Percentiles rank a stretch among this genome's conserved stretches.
Conservation (phyloP, 1,140 invertebrate genomes). For the Ceratitis capitata region DNA sequence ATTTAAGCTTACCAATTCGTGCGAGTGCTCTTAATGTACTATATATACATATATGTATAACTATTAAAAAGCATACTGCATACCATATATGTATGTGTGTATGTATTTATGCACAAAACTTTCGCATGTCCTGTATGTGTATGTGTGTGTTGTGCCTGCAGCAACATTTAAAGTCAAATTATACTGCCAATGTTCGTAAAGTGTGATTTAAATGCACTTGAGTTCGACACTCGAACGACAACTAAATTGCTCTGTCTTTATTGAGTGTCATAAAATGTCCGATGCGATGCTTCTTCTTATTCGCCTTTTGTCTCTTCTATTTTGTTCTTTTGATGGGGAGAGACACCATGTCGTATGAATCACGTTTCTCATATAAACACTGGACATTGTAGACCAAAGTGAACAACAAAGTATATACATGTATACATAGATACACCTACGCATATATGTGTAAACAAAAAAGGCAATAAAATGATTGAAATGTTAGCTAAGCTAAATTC, state of each 20-base stretch:
- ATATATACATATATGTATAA: not conserved
- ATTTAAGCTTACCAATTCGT: not conserved
- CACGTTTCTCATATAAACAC: conserved; percentile 30
- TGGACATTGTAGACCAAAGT: not conserved
- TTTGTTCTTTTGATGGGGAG: no score
- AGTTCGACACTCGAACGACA: conserved; percentile 35
- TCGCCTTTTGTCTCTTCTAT: no score
- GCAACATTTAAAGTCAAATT: conserved; percentile 35
- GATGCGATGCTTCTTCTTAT: not conserved
- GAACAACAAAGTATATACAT: not conserved
- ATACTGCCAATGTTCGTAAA: conserved; percentile 5
- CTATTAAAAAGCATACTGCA: not conserved
- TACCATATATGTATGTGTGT: not conserved
- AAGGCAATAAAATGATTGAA: no score
- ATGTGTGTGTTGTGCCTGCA: not conserved
- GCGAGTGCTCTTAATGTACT: conserved; percentile 7
- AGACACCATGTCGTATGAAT: not conserved
- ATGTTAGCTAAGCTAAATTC: not conserved
- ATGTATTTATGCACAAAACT: not conserved
- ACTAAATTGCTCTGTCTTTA: conserved; percentile 38
- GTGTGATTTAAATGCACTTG: conserved; percentile 33
- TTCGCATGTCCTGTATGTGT: not conserved
- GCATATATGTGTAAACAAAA: not conserved
- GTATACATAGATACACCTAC: not conserved
- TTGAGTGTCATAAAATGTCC: conserved; percentile 39